These are phyloP conservation scores for Peribatodes rhomboidaria DNA, from an alignment of 2,888 invertebrate genomes.

Conservation along the genomic window DNA sequence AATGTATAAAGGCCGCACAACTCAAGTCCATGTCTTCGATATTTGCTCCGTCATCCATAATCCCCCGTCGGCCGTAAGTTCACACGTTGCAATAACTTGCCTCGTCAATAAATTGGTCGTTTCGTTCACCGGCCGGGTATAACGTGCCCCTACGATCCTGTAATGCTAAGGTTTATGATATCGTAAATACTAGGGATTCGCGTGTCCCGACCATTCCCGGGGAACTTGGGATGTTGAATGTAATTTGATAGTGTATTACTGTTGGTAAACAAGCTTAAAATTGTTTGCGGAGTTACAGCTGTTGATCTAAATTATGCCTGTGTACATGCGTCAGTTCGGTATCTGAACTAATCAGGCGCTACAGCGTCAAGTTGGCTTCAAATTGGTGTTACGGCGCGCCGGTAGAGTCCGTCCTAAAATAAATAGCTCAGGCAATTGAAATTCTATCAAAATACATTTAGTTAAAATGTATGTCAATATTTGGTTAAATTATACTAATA, in stretches of 20 bases:
- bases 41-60: constrained; percentile 17
- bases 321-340: not conserved
- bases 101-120: constrained; percentile 29
- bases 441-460: too few relatives aligned
- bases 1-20: constrained; percentile 10
- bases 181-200: constrained; percentile 40
- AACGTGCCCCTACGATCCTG: constrained; percentile 23
- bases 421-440: too few relatives aligned
- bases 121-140: constrained; percentile 23
- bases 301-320: not conserved
- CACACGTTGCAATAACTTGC: constrained; percentile 29
- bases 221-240: constrained; percentile 4
- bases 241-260: constrained; percentile 15
- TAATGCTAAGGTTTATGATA: constrained; percentile 40
- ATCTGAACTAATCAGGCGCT: not conserved
- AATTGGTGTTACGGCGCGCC: not conserved
- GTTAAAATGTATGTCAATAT: too few relatives aligned
- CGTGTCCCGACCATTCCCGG: constrained; percentile 10
- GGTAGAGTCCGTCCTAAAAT: not conserved
- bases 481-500: too few relatives aligned
- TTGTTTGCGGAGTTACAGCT: not conserved
- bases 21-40: constrained; percentile 13
- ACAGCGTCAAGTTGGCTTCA: not conserved
- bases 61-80: constrained; percentile 26
- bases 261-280: constrained; percentile 5